A percentile compares a stretch with the other conserved stretches of the same genome.
phyloP scores from a whole-genome alignment of 2,113 vertebrate genomes.

The Sebastes fasciatus region DNA sequence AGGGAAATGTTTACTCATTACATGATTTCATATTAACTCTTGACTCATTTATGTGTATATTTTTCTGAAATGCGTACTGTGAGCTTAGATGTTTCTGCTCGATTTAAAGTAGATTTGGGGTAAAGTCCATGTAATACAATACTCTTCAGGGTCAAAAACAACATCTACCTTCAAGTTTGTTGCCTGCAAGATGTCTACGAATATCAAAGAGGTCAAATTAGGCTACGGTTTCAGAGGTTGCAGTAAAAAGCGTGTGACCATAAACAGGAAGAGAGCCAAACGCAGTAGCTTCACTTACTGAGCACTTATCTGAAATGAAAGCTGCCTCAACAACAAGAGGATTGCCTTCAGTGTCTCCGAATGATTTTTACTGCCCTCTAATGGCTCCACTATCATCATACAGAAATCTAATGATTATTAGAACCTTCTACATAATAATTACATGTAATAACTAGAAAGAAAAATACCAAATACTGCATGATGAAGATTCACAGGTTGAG shows the following conservation, averaged over 20 bases:
- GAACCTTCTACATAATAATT: neutral
- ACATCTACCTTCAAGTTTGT: neutral
- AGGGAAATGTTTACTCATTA: neutral
- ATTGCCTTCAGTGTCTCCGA: neutral
- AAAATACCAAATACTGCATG: neutral
- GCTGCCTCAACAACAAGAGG: conserved; percentile 19
- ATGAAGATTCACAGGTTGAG: neutral
- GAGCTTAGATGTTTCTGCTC: neutral
- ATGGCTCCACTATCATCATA: neutral
- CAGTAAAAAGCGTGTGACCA: neutral
- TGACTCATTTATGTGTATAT: neutral
- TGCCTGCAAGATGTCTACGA: neutral
- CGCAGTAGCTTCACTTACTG: neutral
- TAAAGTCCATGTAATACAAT: neutral
- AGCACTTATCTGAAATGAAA: conserved; percentile 13
- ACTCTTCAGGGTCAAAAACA: neutral
- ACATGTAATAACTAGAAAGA: neutral
- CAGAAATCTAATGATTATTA: neutral
- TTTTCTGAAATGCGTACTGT: neutral
- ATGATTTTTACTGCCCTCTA: conserved; percentile 9
- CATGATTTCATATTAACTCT: neutral
- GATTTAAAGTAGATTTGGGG: neutral
- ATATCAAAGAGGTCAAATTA: neutral
- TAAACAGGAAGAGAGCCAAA: neutral
- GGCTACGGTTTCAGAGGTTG: neutral